phyloP scores from a whole-genome alignment of 1,140 invertebrate genomes.

The Planococcus citri region DNA sequence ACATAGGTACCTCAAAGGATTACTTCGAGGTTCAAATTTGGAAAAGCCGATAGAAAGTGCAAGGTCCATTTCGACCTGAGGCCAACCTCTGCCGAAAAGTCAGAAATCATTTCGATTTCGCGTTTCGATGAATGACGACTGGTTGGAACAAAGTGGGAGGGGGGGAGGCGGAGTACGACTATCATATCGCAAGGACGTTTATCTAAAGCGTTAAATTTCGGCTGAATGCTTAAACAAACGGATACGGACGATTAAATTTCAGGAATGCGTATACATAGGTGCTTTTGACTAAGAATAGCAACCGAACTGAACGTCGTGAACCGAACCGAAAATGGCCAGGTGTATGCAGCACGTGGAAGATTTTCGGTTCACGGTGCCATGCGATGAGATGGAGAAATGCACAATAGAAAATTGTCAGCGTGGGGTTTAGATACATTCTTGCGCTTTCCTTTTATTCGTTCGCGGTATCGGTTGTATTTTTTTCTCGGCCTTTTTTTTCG shows the following conservation, averaged over 20 bases:
- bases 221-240: slow-evolving; percentile 14
- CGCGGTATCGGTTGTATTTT: neutral
- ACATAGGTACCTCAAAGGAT: too few relatives aligned
- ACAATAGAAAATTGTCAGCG: slow-evolving; percentile 14
- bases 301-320: neutral
- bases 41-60: too few relatives aligned
- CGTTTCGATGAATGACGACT: too few relatives aligned
- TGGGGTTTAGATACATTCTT: slow-evolving; percentile 5
- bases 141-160: too few relatives aligned
- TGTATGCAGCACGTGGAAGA: slow-evolving; percentile 9
- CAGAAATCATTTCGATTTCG: too few relatives aligned
- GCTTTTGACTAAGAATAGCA: neutral
- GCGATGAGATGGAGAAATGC: neutral
- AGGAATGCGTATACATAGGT: slow-evolving; percentile 16
- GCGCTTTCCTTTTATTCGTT: neutral
- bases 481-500: neutral
- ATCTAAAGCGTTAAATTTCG: neutral
- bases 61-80: too few relatives aligned
- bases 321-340: neutral
- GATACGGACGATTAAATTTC: neutral
- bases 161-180: too few relatives aligned
- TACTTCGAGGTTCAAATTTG: too few relatives aligned
- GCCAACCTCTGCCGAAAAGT: too few relatives aligned
- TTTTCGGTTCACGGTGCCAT: neutral
- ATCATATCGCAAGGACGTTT: neutral